phyloP scores from a whole-genome alignment of 2,888 invertebrate species.

The Himalopsyche kuldschensis region DNA sequence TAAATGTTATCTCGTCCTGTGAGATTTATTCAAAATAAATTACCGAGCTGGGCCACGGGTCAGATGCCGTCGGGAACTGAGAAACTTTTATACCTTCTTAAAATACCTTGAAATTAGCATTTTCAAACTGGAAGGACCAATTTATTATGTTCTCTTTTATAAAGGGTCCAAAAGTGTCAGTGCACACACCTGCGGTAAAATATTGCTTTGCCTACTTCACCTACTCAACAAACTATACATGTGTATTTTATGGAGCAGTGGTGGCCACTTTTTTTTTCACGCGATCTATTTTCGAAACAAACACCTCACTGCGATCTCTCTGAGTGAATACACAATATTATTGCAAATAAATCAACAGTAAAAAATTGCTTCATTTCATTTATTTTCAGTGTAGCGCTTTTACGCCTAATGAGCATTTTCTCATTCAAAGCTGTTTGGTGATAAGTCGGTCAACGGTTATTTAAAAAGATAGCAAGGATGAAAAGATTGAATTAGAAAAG shows the following conservation, averaged over 20 bases:
- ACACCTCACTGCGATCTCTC: too few species aligned
- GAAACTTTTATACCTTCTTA: conserved; percentile 9
- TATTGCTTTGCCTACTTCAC: conserved; percentile 19
- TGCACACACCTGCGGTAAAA: conserved; percentile 33
- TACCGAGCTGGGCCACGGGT: background rate
- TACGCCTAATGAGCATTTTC: too few species aligned
- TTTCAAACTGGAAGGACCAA: conserved; percentile 19
- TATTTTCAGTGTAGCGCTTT: too few species aligned
- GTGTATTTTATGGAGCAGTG: background rate
- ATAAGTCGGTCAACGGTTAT: too few species aligned
- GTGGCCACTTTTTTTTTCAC: too few species aligned
- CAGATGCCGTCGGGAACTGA: background rate
- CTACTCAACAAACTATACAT: background rate
- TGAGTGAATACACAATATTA: too few species aligned
- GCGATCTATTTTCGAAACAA: too few species aligned
- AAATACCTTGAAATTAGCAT: conserved; percentile 24
- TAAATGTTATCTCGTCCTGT: background rate
- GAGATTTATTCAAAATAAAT: conserved; percentile 15
- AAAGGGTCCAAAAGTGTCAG: conserved; percentile 26
- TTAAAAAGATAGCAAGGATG: too few species aligned
- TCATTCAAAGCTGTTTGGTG: too few species aligned
- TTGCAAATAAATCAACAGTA: too few species aligned
- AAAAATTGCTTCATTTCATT: too few species aligned
- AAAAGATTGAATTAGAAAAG: too few species aligned
- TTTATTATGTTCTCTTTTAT: conserved; percentile 21